Base-by-base conservation (phyloP, 1,140 invertebrate species). In the Drosophila aff. region DNA sequence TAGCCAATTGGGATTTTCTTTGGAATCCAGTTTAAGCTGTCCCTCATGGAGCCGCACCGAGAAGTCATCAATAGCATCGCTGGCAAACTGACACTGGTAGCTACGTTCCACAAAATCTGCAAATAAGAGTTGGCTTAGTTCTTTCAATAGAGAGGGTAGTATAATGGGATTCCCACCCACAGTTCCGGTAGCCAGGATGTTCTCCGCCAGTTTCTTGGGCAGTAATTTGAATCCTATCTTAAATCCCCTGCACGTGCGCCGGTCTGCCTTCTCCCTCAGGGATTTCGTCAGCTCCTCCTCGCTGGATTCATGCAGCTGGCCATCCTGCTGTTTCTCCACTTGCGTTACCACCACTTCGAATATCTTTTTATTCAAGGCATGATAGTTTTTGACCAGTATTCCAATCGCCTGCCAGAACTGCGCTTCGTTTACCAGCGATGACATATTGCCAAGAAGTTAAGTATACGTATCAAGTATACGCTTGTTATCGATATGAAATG, bases 311-410 rank as follows among this genome's bases (percentile, higher is more conserved):
- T 7, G 18, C 2, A 72, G 59, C n/a, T 50, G 31, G 0, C 60
- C 81, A 55, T 81, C 23, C n/a, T 81, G 46, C 13, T 57, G 38
- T 26, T 82, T 82, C 31, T 65, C 53, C 4, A 90, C 76, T 59
- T 69, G 38, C 18, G 76, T 82, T 13, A 91, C 72, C 1, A 81
- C 40, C 46, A 91, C 86, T 4, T 73, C 85, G 38, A 92, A 92
- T 76, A 92, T 85, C 55, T 91, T 91, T 67, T 81, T 92, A 79
- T 92, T 92, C 23, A 92, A 31, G 3, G 91, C 81, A 61, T 92
- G 89, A 23, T 89, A 92, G 55, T 92, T 92, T 63, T 68, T 78
- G 26, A 92, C 78, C 60, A 92, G 80, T 60, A 92, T 83, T 18
- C 40, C 57, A 47, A 92, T 81, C 13, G 74, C 79, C 18, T 66